Base-by-base conservation (phyloP, 2,888 invertebrate genomes). In the Stenodera caucasica region DNA sequence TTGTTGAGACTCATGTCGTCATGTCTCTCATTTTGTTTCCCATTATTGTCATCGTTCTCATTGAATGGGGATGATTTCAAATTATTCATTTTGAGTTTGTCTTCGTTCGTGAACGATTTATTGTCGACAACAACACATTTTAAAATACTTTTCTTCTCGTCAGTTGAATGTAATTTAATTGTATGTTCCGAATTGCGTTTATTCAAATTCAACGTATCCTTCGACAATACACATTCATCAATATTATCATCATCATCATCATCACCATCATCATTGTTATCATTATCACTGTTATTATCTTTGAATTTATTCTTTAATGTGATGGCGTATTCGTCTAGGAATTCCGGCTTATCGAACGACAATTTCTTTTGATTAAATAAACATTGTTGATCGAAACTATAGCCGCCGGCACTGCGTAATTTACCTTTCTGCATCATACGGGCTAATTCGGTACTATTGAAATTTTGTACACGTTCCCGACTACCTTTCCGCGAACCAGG, bases 401-500 rank as follows among this genome's bases (percentile, higher is more conserved):
- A 73, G 30, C 77, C 78, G 29, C 76, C 75, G 12, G 57, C 60
- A 14, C 75, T 71, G 2, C 80, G 77, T 37, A 83, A 80, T 72
- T 83, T 83, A 26, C 82, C 83, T 53, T 81, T 78, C 64, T 80
- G 78, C 57, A 83, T 75, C 60, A 83, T 82, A 63, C 79, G 80
- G 9, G 81, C 80, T 40, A 84, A 73, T 56, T 84, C 84, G 2
- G 82, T 78, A 62, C 76, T 76, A 60, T 77, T 79, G 33, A 78
- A 71, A 60, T 81, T 78, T 55, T 81, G 80, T 1, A 78, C 79
- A 69, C 86, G 85, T 72, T 89, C 89, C 15, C 88, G 81, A 64
- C 88, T 88, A 8, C 88, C 88, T 75, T 89, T 89, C 15, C 88
- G 79, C 21, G 88, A 88, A n/a, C 86, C 86, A 0, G 88, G 88